Conservation (phyloP, 2,113 vertebrate species). For the Notechis scutatus region DNA sequence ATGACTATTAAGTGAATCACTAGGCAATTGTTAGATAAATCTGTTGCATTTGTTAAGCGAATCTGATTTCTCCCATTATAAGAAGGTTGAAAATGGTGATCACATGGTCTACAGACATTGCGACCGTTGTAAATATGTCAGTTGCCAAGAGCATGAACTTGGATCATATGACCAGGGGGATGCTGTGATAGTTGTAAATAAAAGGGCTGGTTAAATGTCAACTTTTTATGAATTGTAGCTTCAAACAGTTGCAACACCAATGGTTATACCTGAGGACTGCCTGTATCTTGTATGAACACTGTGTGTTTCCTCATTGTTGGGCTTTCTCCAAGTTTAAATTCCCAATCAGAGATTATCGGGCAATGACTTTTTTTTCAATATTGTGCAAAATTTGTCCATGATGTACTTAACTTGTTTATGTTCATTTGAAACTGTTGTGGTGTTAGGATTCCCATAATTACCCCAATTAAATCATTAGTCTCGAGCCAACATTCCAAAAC, state of each 20-base stretch:
- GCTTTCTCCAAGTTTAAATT: neutral
- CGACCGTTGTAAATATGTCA: neutral
- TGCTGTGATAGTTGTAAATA: neutral
- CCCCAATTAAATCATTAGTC: no score
- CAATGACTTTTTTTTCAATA: neutral
- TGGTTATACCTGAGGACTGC: neutral
- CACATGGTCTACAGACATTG: neutral
- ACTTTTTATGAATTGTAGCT: neutral
- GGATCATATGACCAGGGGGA: neutral
- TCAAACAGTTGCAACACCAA: neutral
- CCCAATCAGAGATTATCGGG: neutral
- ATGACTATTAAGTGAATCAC: neutral
- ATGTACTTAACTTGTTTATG: neutral
- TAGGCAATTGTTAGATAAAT: neutral
- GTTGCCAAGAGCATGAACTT: neutral
- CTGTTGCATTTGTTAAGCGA: neutral
- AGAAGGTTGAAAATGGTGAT: neutral
- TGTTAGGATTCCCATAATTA: no score
- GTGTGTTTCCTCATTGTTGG: neutral
- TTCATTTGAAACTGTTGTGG: neutral
- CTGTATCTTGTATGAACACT: neutral
- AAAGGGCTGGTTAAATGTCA: neutral
- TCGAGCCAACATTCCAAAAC: no score
- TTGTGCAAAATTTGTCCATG: neutral
- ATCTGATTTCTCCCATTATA: neutral